These are phyloP conservation scores for Falco columbarius DNA, from an alignment of 2,797 vertebrate genomes.

Conservation along the genomic window DNA sequence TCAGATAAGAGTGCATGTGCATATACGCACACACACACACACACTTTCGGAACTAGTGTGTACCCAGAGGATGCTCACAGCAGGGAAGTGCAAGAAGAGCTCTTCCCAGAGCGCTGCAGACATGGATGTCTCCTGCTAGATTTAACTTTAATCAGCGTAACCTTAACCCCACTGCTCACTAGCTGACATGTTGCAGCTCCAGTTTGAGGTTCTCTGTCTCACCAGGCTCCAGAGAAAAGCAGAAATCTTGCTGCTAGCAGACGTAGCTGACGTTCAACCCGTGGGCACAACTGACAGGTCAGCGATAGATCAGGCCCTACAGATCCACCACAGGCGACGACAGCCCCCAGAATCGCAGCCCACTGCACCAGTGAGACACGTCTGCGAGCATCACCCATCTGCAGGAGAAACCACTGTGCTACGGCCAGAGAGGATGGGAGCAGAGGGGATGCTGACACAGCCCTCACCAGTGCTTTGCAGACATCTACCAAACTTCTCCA, in stretches of 20 bases:
- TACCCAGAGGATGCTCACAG: neutral
- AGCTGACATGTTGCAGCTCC: neutral
- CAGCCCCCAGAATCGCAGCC: neutral
- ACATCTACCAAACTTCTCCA: neutral
- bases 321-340: fast-evolving
- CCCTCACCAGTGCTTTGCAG: neutral
- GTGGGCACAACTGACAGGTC: fast-evolving
- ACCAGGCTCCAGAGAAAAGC: neutral
- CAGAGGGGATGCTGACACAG: neutral
- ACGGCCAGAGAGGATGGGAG: fast-evolving
- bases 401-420: fast-evolving
- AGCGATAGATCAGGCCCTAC: neutral
- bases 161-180: fast-evolving
- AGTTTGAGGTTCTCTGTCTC: neutral
- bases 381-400: neutral
- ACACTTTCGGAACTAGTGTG: neutral
- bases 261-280: fast-evolving
- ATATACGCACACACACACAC: too few relatives aligned
- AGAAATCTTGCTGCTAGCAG: neutral
- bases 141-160: neutral
- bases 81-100: fast-evolving
- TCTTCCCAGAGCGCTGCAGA: neutral
- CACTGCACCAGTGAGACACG: fast-evolving
- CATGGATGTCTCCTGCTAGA: neutral
- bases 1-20: fast-evolving